Evolutionary conservation across 2,888 invertebrate species (phyloP).

Genomic region (Phyllotreta cruciferae): DNA sequence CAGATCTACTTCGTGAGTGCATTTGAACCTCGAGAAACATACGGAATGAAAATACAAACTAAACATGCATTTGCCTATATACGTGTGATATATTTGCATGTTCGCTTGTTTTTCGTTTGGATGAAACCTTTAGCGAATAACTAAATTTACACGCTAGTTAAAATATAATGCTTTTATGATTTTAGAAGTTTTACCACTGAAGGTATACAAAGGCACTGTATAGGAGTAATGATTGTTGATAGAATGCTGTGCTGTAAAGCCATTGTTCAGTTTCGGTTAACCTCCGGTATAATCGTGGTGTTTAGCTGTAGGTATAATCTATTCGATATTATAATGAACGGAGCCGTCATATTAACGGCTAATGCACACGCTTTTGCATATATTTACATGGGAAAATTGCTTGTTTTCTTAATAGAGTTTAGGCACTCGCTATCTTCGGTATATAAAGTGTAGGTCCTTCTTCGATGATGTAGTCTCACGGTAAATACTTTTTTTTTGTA

Average conservation of each 20-base stretch:
- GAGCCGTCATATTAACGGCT: conserved; percentile 55
- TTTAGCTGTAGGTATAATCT: conserved; percentile 36
- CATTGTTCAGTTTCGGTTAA: conserved; percentile 2
- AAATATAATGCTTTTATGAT: no score
- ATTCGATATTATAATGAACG: conserved; percentile 49
- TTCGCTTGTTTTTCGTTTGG: no score
- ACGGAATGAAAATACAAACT: no score
- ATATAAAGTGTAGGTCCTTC: background rate
- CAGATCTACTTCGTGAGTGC: no score
- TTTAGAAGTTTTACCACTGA: no score
- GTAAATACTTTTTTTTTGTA: no score
- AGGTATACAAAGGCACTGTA: background rate
- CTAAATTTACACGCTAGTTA: no score
- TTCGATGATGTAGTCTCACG: background rate
- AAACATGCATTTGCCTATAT: no score
- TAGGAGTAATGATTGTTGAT: background rate
- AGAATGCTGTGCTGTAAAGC: background rate
- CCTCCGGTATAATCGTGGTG: conserved; percentile 31
- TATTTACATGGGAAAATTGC: conserved; percentile 54
- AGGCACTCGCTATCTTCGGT: conserved; percentile 17
- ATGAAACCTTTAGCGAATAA: no score
- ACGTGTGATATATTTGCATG: no score
- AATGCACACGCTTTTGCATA: conserved; percentile 57
- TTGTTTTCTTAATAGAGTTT: conserved; percentile 39
- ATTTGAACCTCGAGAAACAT: no score